Base-by-base conservation (phyloP, 2,797 vertebrate genomes). In the Enteromius radiatus region DNA sequence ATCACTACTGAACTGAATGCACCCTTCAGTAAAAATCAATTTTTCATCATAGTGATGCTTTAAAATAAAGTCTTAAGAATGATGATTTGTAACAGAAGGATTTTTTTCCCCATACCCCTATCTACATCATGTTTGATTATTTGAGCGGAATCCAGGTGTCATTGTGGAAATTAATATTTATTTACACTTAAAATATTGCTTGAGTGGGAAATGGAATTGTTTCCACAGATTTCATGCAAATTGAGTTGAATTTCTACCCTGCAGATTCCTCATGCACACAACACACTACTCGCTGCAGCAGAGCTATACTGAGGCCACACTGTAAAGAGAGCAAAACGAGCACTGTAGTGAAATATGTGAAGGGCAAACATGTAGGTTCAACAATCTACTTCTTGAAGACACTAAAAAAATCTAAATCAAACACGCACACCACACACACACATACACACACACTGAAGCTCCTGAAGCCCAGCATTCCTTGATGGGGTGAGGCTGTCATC, bases 401-500 rank as follows among this genome's bases (percentile, higher is more conserved):
- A 70, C 17, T 43, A 76, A 86, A 80, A 28, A 84, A 77, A 54
- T 7, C 3, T 8, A 52, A 8, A 54, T 3, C 21, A 52, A 52
- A 52, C 45, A 86, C 61, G 5, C 41, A 38, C 23, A 77, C 84
- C 5, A 65, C 65, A 15, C n/a, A n/a, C n/a, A n/a, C n/a, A n/a
- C n/a, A n/a, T n/a, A n/a, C n/a, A n/a, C n/a, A n/a, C 4, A 69
- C 65, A 15, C 33, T 89, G 74, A 76, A 56, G 11, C 84, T 86
- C 4, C 84, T 59, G 4, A 5, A 59, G 4, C 56, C 84, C 11
- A 21, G 68, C 5, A 45, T 26, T 76, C 77, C 86, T 3, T 76
- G 87, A 59, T 84, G 87, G 85, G 86, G 65, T 11, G 65, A 52
- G 8, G 83, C 88, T 87, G 83, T 88, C 15, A 81, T 84, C 77